These are phyloP conservation scores for Saturnia pavonia DNA, from an alignment of 2,888 invertebrate genomes.

Conservation along the genomic window DNA sequence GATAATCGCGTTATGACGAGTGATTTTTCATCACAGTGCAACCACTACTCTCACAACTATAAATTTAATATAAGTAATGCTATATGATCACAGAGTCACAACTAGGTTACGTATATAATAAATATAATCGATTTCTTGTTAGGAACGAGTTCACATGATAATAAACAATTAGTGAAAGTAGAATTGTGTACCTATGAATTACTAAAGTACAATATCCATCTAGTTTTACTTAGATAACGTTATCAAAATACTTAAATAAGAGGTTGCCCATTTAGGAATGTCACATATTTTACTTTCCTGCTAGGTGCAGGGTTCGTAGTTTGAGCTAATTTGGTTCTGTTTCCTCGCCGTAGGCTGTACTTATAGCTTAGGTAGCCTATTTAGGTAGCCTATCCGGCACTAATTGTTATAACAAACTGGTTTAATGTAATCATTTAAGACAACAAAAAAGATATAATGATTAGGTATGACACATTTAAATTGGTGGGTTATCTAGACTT, in stretches of 20 bases:
- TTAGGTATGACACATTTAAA: not conserved
- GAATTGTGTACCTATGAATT: not conserved
- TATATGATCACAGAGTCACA: not conserved
- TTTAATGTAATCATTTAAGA: not conserved
- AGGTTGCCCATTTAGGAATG: too few species aligned
- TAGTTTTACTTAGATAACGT: not conserved
- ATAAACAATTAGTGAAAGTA: not conserved
- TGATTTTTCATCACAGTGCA: slow-evolving; percentile 65
- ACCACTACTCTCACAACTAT: too few species aligned
- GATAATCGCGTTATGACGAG: slow-evolving; percentile 62
- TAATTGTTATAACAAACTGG: too few species aligned
- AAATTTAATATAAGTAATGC: too few species aligned
- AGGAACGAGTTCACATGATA: slow-evolving; percentile 32
- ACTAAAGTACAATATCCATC: not conserved
- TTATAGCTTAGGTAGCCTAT: too few species aligned
- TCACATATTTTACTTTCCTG: too few species aligned
- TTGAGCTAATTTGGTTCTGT: too few species aligned
- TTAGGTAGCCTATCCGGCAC: too few species aligned
- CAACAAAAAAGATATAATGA: not conserved
- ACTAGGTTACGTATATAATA: slow-evolving; percentile 40
- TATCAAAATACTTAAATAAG: too few species aligned
- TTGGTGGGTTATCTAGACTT: not conserved
- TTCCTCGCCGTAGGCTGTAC: too few species aligned
- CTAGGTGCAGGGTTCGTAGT: too few species aligned
- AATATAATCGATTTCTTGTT: slow-evolving; percentile 67